These are phyloP conservation scores for Mormyrus iriodes DNA, from an alignment of 2,113 vertebrate genomes.

Conservation along the genomic window DNA sequence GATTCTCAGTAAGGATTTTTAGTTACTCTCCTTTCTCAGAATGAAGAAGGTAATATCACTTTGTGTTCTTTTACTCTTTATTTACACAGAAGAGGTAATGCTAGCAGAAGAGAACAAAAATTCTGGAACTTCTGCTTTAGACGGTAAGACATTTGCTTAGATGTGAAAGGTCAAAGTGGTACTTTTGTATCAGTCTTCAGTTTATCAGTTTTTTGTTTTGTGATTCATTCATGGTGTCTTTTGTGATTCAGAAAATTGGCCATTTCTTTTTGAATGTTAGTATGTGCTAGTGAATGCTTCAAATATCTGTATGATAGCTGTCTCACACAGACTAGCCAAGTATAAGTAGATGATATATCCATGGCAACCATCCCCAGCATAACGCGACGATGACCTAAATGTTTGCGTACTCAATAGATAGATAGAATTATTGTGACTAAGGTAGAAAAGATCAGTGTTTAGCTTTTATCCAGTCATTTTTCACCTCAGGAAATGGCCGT, in stretches of 20 bases:
- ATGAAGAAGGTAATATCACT: not conserved
- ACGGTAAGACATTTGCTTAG: conserved; percentile 69
- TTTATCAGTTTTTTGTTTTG: not conserved
- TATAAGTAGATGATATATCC: conserved; percentile 1
- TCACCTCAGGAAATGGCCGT: not conserved
- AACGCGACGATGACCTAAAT: not conserved
- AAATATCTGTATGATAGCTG: not conserved
- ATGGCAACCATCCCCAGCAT: not conserved
- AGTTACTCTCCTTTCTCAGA: conserved; percentile 17
- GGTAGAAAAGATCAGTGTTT: not conserved
- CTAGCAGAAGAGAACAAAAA: conserved; percentile 98
- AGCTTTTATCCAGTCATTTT: not conserved
- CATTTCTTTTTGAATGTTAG: not conserved
- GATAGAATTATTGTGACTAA: not conserved
- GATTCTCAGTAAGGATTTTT: conserved; percentile 16
- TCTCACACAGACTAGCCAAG: not conserved
- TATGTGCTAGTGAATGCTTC: not conserved
- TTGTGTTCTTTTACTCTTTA: conserved; percentile 16
- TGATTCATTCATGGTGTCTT: conserved; percentile 2
- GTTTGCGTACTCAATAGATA: not conserved
- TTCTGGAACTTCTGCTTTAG: conserved; percentile 87
- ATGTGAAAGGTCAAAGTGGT: not conserved
- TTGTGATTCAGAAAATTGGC: not conserved
- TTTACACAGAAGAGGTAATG: conserved; percentile 91
- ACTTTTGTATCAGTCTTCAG: not conserved